Base-by-base conservation (phyloP, 2,888 invertebrate genomes). In the Beris chalybata region DNA sequence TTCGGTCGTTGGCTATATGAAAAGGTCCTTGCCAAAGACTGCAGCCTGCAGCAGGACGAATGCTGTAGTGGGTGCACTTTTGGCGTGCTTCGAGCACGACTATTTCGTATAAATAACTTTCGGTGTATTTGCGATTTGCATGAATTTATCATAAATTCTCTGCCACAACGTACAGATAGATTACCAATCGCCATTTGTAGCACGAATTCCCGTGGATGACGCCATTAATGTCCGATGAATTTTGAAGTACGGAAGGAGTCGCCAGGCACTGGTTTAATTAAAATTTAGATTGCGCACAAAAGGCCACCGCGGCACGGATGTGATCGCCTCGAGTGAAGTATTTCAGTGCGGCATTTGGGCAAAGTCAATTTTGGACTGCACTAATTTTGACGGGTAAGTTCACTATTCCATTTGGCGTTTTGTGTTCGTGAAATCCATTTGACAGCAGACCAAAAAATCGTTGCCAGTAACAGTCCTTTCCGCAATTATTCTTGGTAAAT, bases 131-230 rank as follows among this genome's bases (percentile, higher is more conserved):
- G 54, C 55, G 56, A 65, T 65, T 65, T 65, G 48, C 64, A 65
- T 65, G 55, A 65, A 65, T 65, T 65, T 65, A 65, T 65, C 64
- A 65, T 65, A 65, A 65, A 65, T 65, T 65, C 5, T 38, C 30
- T 12, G 22, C 50, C 50, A 38, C 52, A 13, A 15, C 52, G 38
- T 50, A 45, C 30, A 61, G 38, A 50, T 48, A 43, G 61, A 52
- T 43, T 61, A 61, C 38, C 43, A 32, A 12, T 30, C 32, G 48
- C 48, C 47, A 59, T 15, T 59, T 48, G 30, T 29, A 38, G 3
- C 38, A 38, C 38, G 38, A 38, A 38, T 59, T 32, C 13, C 13
- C 31, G 59, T 32, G 50, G 32, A 48, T 59, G 59, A 32, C 48
- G 59, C 48, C 50, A 48, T 59, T 59, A 48, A 48, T 59, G 50